Evolutionary conservation across 2,888 invertebrate species (phyloP).

Genomic region (Lochmaea crataegi): DNA sequence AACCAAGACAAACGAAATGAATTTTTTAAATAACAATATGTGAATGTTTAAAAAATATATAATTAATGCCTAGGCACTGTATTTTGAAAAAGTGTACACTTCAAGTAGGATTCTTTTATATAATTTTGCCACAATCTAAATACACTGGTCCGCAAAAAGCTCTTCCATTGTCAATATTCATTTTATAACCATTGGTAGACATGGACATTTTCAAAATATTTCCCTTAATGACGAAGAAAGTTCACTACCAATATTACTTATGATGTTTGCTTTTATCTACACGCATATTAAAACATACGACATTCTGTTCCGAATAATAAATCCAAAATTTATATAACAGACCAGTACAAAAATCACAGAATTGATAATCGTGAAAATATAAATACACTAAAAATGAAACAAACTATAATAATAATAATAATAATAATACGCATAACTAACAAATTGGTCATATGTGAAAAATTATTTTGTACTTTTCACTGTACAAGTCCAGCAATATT

Average conservation of each 20-base stretch:
- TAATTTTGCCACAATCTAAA: not conserved
- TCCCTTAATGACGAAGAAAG: not conserved
- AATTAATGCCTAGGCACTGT: constrained; percentile 64
- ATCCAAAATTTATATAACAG: not conserved
- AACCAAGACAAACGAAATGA: constrained; percentile 60
- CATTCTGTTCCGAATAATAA: no score
- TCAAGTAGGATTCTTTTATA: not conserved
- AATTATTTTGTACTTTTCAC: constrained; percentile 11
- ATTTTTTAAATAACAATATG: constrained; percentile 58
- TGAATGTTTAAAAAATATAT: constrained; percentile 64
- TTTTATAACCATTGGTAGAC: not conserved
- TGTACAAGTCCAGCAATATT: constrained; percentile 7
- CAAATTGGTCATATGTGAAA: constrained; percentile 14
- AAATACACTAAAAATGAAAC: constrained; percentile 6
- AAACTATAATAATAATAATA: constrained; percentile 10
- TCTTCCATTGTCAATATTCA: not conserved
- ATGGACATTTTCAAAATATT: not conserved
- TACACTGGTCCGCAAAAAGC: not conserved
- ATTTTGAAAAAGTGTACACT: constrained; percentile 15
- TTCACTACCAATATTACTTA: not conserved
- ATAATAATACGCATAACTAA: constrained; percentile 4
- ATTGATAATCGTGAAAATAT: constrained; percentile 2
- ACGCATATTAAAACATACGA: no score
- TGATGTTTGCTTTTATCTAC: no score
- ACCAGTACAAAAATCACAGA: constrained; percentile 8